Conservation (phyloP, 2,888 invertebrate species). For the Eurytoma adleriae region DNA sequence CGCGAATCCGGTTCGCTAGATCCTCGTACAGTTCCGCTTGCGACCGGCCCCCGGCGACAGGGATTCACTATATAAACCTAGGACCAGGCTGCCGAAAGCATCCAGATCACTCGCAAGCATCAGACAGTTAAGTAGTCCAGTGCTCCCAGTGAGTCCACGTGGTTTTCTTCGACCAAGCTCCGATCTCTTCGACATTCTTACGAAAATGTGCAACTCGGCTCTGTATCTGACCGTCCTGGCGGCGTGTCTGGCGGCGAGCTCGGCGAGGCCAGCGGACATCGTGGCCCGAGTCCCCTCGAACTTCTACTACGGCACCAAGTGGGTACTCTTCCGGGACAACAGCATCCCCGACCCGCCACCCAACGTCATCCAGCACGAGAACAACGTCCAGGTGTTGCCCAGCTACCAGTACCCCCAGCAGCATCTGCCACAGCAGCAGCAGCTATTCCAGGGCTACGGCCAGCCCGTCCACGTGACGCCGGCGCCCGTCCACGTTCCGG, state of each 20-base stretch:
- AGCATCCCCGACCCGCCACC: conserved; percentile 26
- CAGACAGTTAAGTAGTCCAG: conserved; percentile 14
- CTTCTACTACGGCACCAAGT: conserved; percentile 57
- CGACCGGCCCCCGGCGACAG: background rate
- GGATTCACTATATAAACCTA: conserved; percentile 40
- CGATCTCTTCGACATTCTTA: background rate
- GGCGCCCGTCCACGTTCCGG: background rate
- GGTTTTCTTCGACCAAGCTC: background rate
- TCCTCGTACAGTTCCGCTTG: conserved; percentile 31
- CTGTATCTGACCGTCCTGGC: conserved; percentile 25
- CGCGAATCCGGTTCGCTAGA: conserved; percentile 41
- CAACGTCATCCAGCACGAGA: conserved; percentile 29
- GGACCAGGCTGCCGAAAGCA: background rate
- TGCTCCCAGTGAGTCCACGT: background rate
- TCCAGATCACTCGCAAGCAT: conserved; percentile 29
- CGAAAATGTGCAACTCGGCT: background rate
- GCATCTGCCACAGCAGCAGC: background rate
- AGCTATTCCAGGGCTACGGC: background rate
- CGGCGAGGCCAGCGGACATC: conserved; percentile 31
- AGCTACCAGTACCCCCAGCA: background rate
- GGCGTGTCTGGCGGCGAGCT: background rate
- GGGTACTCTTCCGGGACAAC: conserved; percentile 46
- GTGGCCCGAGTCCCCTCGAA: conserved; percentile 49
- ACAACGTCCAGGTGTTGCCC: conserved; percentile 43
- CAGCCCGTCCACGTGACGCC: background rate